Conservation (phyloP, 1,140 invertebrate genomes). For the Plectrocnemia conspersa region DNA sequence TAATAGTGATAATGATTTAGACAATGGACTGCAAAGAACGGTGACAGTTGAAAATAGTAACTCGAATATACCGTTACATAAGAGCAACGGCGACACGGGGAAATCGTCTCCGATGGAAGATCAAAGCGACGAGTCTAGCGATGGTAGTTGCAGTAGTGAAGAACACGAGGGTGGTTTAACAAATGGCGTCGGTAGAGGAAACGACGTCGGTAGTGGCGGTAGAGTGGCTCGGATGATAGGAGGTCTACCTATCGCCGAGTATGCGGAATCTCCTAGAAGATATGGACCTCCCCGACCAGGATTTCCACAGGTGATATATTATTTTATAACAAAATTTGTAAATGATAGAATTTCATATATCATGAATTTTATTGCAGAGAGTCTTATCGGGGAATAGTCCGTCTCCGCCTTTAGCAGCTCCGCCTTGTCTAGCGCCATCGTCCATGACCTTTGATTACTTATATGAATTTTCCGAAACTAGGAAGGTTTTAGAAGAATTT, state of each 20-base stretch:
- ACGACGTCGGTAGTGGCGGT: conserved; percentile 51
- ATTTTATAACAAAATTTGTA: conserved; percentile 1
- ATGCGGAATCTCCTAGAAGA: conserved; percentile 83
- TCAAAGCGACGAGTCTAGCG: conserved; percentile 42
- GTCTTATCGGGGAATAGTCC: conserved; percentile 48
- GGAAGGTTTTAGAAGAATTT: conserved; percentile 87
- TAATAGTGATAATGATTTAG: conserved; percentile 49
- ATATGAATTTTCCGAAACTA: conserved; percentile 86
- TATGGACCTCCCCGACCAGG: conserved; percentile 63
- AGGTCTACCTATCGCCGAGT: conserved; percentile 82
- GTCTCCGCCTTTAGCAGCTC: conserved; percentile 50
- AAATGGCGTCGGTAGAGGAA: conserved; percentile 40
- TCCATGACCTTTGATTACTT: conserved; percentile 71
- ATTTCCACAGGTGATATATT: conserved; percentile 49
- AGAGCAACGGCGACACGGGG: conserved; percentile 17
- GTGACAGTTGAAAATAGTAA: conserved; percentile 51
- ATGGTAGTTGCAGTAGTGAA: conserved; percentile 35
- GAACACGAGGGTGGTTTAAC: conserved; percentile 36
- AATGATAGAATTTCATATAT: background rate
- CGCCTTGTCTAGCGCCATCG: conserved; percentile 39
- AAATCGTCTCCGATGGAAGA: conserved; percentile 28
- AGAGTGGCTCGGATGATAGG: conserved; percentile 79
- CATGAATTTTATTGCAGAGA: conserved; percentile 40
- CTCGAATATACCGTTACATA: conserved; percentile 40
- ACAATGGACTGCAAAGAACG: conserved; percentile 50